These are phyloP conservation scores for Azorinus chamasolen DNA, from an alignment of 2,888 invertebrate genomes.

Conservation along the genomic window DNA sequence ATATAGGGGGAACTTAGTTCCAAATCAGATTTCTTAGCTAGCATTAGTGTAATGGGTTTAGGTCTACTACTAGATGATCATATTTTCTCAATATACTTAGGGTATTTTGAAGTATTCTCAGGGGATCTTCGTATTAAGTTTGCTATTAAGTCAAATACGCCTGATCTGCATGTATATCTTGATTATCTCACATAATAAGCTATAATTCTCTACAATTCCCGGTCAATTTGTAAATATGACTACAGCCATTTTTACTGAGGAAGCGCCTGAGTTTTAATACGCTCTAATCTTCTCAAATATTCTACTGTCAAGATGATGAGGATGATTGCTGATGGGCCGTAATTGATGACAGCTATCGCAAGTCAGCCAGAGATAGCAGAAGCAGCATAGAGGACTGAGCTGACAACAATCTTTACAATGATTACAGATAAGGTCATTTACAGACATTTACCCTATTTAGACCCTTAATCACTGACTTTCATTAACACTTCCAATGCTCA, in stretches of 20 bases:
- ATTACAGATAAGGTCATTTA: no score
- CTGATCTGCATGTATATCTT: constrained; percentile 56
- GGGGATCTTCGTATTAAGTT: constrained; percentile 65
- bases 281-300: constrained; percentile 11
- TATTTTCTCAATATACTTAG: constrained; percentile 78
- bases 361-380: no score
- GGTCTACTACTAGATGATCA: constrained; percentile 73
- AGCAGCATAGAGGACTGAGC: no score
- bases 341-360: no score
- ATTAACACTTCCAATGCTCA: no score
- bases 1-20: constrained; percentile 71
- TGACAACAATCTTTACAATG: no score
- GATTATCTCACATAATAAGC: constrained; percentile 46
- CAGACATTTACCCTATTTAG: no score
- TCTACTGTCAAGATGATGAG: neutral
- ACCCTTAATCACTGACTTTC: no score
- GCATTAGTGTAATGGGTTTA: constrained; percentile 78
- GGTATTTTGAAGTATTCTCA: constrained; percentile 73
- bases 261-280: neutral
- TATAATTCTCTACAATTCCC: constrained; percentile 17
- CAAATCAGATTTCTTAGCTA: constrained; percentile 78
- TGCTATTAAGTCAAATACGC: constrained; percentile 58
- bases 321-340: no score
- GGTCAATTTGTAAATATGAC: neutral
- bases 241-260: neutral